Conservation (phyloP, 2,888 invertebrate species). For the Pollenia labialis region DNA sequence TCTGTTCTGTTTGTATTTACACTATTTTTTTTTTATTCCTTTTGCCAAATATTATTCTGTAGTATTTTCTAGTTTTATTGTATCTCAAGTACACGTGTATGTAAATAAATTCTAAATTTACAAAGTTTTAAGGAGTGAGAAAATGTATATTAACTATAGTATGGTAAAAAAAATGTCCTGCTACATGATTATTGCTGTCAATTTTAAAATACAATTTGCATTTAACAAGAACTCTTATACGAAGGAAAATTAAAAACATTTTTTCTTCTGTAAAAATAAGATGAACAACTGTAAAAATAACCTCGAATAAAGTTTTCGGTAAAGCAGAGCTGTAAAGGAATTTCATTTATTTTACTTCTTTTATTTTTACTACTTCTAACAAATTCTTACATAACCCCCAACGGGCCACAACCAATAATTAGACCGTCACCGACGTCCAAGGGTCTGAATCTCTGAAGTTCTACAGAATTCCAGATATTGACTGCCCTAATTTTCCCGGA, state of each 20-base stretch:
- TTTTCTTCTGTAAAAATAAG: not conserved
- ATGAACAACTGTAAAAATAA: slow-evolving; percentile 14
- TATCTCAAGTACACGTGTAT: not conserved
- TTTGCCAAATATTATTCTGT: slow-evolving; percentile 38
- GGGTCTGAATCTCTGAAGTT: too few relatives aligned
- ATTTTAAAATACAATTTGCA: slow-evolving; percentile 49
- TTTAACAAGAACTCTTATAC: slow-evolving; percentile 16
- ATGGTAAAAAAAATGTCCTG: not conserved
- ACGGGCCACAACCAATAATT: too few relatives aligned
- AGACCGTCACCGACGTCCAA: too few relatives aligned
- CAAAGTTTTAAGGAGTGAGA: not conserved
- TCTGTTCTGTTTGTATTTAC: not conserved
- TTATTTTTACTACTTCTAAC: not conserved
- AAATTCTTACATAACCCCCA: too few relatives aligned
- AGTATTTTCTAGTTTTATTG: not conserved
- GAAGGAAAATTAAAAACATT: slow-evolving; percentile 20
- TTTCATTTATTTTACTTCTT: not conserved
- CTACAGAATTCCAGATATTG: too few relatives aligned
- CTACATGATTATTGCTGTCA: slow-evolving; percentile 53
- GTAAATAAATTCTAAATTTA: not conserved
- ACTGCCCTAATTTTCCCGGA: too few relatives aligned
- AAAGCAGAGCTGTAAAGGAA: not conserved
- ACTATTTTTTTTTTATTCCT: not conserved
- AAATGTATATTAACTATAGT: not conserved
- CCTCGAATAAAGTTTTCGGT: slow-evolving; percentile 30